Conservation (phyloP, 1,140 invertebrate genomes). For the Drosophila lacteicornis region DNA sequence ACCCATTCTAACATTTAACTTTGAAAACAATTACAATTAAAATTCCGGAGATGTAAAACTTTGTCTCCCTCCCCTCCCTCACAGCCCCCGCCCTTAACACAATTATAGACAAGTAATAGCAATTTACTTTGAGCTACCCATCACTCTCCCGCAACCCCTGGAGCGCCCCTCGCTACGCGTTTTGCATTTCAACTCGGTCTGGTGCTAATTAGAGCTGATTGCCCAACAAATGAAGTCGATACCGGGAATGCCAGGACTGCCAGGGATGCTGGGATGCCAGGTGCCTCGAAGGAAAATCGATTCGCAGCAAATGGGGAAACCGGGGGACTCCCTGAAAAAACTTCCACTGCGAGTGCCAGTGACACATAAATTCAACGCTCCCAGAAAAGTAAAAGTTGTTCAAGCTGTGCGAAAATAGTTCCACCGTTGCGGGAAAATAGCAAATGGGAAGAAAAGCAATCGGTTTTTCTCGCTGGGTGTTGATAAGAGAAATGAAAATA, state of each 20-base stretch:
- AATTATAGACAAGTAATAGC: constrained; percentile 77
- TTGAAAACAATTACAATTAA: constrained; percentile 65
- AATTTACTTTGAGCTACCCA: constrained; percentile 65
- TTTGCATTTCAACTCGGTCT: constrained; percentile 60
- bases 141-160: constrained; percentile 18
- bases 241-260: constrained; percentile 3
- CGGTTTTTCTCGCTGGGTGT: constrained; percentile 14
- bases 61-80: background rate
- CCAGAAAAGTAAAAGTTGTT: constrained; percentile 56
- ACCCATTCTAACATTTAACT: constrained; percentile 34
- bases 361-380: constrained; percentile 51
- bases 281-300: constrained; percentile 42
- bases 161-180: constrained; percentile 12
- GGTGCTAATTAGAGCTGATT: constrained; percentile 75
- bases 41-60: constrained; percentile 57
- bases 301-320: background rate
- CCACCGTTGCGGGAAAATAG: constrained; percentile 10
- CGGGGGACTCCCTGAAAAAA: constrained; percentile 9
- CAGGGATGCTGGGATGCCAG: constrained; percentile 12
- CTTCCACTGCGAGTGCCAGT: constrained; percentile 47
- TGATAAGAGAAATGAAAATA: constrained; percentile 15
- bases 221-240: constrained; percentile 70
- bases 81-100: constrained; percentile 2
- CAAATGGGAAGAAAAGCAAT: constrained; percentile 41
- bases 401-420: constrained; percentile 40